phyloP scores from a whole-genome alignment of 2,113 vertebrate species.

The Rhagologus leucostigma region DNA sequence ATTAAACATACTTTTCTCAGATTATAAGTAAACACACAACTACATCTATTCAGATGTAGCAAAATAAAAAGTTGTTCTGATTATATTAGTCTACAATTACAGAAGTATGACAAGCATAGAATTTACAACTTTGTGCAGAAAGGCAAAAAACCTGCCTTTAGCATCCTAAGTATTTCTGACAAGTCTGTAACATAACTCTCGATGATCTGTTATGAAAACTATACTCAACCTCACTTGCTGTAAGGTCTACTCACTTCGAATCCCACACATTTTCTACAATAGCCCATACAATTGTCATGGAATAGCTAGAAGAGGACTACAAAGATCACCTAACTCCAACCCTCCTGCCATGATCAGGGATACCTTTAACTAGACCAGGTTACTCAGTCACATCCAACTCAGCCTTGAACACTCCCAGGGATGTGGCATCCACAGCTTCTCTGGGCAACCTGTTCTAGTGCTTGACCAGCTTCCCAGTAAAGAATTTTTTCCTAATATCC shows the following conservation, averaged over 20 bases:
- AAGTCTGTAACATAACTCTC: fast-evolving
- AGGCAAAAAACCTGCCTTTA: fast-evolving
- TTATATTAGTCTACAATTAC: not conserved
- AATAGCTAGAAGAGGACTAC: not conserved
- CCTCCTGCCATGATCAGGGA: not conserved
- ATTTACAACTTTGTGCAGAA: not conserved
- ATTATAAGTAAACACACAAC: not conserved
- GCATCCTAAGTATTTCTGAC: not conserved
- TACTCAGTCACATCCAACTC: not conserved
- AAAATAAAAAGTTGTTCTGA: not conserved
- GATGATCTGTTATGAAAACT: fast-evolving
- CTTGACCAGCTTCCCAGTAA: not conserved
- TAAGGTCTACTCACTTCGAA: not conserved
- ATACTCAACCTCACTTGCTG: fast-evolving
- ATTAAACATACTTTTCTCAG: not conserved
- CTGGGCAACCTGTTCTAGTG: not conserved
- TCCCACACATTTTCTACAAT: fast-evolving
- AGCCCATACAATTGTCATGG: not conserved
- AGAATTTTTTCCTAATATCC: not conserved
- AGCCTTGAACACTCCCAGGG: fast-evolving
- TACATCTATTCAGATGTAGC: not conserved
- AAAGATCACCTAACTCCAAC: not conserved
- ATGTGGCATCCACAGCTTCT: not conserved
- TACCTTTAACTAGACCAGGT: not conserved
- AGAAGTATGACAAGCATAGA: not conserved